Evolutionary conservation across 2,888 invertebrate species (phyloP).

Genomic region (Prosapia bicincta): DNA sequence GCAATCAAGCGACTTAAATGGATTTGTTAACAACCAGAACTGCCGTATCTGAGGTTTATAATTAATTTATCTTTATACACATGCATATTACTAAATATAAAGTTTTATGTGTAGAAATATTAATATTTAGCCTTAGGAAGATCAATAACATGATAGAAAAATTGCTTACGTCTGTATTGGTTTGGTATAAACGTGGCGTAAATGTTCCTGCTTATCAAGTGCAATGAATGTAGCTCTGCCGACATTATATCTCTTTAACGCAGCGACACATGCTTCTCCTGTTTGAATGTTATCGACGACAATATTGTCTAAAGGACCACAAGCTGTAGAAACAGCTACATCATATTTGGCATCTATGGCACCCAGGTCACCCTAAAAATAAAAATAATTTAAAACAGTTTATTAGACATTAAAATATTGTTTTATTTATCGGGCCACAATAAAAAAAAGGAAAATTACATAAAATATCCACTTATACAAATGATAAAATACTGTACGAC

Average conservation of each 20-base stretch:
- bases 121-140: no score
- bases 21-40: no score
- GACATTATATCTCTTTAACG: constrained; percentile 70
- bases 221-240: constrained; percentile 87
- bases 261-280: constrained; percentile 78
- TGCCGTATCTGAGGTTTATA: no score
- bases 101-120: no score
- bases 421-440: no score
- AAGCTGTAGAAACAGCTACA: constrained; percentile 92
- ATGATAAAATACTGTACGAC: no score
- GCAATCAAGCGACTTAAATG: no score
- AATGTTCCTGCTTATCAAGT: constrained; percentile 75
- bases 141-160: not conserved
- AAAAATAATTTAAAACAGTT: not conserved
- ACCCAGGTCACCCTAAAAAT: constrained; percentile 86
- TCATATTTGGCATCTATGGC: constrained; percentile 91
- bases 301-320: constrained; percentile 84
- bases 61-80: no score
- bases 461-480: no score
- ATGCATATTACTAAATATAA: no score
- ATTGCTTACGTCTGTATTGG: constrained; percentile 54
- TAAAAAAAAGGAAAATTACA: no score
- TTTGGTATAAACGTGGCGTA: constrained; percentile 49
- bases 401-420: no score
- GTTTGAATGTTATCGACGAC: constrained; percentile 86